Evolutionary conservation across 2,797 vertebrate genomes (phyloP).

Genomic region (Ambastaia sidthimunki): DNA sequence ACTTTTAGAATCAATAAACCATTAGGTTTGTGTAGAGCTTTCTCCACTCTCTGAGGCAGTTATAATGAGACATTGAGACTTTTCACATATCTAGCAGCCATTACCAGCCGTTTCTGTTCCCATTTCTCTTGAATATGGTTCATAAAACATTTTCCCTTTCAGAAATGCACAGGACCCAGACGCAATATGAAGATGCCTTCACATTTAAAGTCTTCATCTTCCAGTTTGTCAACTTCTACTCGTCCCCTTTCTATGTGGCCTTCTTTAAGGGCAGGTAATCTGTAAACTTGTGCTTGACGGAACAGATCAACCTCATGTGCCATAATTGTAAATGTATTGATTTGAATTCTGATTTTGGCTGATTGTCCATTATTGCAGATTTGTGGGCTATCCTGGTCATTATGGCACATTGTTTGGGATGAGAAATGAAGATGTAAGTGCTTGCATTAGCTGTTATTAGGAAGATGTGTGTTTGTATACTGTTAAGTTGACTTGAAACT

Average conservation of each 20-base stretch:
- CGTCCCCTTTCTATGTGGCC: conserved; percentile 83
- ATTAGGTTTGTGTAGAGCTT: conserved; percentile 24
- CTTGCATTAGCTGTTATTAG: no score
- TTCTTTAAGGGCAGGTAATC: conserved; percentile 85
- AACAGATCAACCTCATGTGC: not conserved
- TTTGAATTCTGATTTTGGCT: not conserved
- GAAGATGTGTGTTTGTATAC: no score
- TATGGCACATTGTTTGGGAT: conserved; percentile 83
- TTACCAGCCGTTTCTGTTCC: not conserved
- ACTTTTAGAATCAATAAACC: conserved; percentile 52
- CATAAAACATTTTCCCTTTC: conserved; percentile 44
- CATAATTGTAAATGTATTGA: not conserved
- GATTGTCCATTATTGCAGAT: conserved; percentile 64
- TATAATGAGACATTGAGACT: conserved; percentile 24
- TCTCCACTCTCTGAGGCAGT: conserved; percentile 6
- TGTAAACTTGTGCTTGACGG: not conserved
- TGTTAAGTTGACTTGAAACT: no score
- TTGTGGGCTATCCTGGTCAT: conserved; percentile 82
- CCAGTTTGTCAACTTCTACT: conserved; percentile 87
- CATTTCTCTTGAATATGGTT: conserved; percentile 20
- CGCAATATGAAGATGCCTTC: conserved; percentile 83
- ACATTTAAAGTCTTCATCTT: conserved; percentile 87
- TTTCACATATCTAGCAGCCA: conserved; percentile 4
- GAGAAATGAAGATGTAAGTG: conserved; percentile 83
- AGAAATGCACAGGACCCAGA: conserved; percentile 88